Evolutionary conservation across 1,140 invertebrate genomes (phyloP).

Genomic region (Drosophila melanogaster): DNA sequence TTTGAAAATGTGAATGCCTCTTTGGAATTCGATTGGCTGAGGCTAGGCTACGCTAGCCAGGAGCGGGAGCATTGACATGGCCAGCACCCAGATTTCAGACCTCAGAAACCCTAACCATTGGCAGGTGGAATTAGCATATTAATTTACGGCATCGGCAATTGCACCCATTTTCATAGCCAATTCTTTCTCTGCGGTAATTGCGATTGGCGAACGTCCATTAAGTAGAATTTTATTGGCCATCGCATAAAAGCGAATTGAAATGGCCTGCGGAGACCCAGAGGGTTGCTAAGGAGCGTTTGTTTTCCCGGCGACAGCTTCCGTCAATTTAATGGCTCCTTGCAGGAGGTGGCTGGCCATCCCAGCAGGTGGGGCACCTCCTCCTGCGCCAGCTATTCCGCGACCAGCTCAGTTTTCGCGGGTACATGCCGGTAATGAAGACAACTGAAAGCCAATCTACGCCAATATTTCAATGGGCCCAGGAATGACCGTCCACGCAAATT

Average conservation of each 20-base stretch:
- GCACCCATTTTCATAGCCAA: slow-evolving; percentile 51
- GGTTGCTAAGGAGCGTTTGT: slow-evolving; percentile 9
- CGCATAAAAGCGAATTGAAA: slow-evolving; percentile 72
- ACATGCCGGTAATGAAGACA: slow-evolving; percentile 28
- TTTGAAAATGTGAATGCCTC: slow-evolving; percentile 6
- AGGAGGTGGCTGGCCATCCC: slow-evolving; percentile 19
- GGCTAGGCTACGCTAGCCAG: slow-evolving; percentile 25
- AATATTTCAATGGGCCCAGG: slow-evolving; percentile 11
- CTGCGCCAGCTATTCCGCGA: slow-evolving; percentile 1
- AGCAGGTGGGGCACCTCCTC: slow-evolving; percentile 41
- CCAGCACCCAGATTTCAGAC: not conserved
- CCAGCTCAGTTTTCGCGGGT: slow-evolving; percentile 2
- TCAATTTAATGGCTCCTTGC: slow-evolving; percentile 58
- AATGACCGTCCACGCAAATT: slow-evolving; percentile 25
- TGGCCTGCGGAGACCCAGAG: slow-evolving; percentile 30
- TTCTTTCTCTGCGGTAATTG: slow-evolving; percentile 50
- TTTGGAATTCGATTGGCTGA: not conserved
- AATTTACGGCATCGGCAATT: slow-evolving; percentile 69
- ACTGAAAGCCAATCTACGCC: slow-evolving; percentile 14
- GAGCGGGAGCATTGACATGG: not conserved
- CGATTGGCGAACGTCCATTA: slow-evolving; percentile 58
- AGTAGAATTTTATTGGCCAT: slow-evolving; percentile 62
- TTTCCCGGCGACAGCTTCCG: slow-evolving; percentile 62
- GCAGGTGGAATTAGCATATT: slow-evolving; percentile 72
- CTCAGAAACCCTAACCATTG: slow-evolving; percentile 22